Evolutionary conservation across 1,140 invertebrate species (phyloP).

Genomic region (Luehdorfia chinensis): DNA sequence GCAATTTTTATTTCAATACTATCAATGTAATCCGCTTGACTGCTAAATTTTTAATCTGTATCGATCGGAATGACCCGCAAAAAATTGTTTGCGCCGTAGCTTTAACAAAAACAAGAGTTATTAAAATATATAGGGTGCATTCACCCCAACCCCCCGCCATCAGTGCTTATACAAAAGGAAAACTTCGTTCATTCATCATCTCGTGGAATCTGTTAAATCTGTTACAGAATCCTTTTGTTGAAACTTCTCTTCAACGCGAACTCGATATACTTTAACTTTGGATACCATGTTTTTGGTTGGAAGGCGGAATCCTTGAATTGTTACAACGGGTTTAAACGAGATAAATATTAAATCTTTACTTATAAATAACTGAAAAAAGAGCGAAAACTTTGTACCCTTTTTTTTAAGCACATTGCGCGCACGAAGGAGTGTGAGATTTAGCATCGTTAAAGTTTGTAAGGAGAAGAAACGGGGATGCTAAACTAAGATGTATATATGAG

Average conservation of each 20-base stretch:
- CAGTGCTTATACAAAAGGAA: conserved; percentile 3
- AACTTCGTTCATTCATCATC: conserved; percentile 16
- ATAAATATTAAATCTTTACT: no score
- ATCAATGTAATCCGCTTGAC: not conserved
- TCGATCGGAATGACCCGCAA: conserved; percentile 4
- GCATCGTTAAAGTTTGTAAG: no score
- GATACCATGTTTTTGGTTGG: not conserved
- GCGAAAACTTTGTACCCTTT: no score
- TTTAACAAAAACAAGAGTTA: conserved; percentile 8
- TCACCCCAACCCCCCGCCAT: conserved; percentile 4
- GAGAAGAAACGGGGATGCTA: no score
- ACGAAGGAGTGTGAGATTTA: no score
- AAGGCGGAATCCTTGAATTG: no score
- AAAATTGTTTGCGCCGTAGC: conserved; percentile 7
- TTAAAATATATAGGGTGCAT: not conserved
- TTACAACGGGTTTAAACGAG: no score
- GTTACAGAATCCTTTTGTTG: conserved; percentile 11
- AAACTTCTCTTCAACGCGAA: conserved; percentile 8
- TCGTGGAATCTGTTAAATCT: conserved; percentile 16
- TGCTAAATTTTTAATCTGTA: conserved; percentile 10
- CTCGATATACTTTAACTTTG: conserved; percentile 3
- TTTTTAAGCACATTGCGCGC: no score
- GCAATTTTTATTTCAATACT: no score
- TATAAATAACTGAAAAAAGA: no score
- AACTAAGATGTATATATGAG: no score